Base-by-base conservation (phyloP, 1,140 invertebrate genomes). In the Mycetomoellerius zeteki region DNA sequence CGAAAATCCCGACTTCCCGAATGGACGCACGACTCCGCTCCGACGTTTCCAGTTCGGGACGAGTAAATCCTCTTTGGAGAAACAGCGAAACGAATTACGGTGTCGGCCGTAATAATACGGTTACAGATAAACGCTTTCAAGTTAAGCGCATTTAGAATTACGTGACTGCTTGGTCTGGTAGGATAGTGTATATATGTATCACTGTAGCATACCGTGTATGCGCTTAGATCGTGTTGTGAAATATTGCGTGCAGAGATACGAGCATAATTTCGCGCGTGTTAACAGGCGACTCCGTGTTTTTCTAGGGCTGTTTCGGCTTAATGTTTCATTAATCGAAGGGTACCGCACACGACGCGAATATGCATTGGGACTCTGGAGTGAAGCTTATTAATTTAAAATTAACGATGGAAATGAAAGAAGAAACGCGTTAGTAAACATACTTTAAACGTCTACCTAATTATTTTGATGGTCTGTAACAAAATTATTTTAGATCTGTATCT, bases 91-190 rank as follows among this genome's bases (percentile, higher is more conserved):
- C 88, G 88, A 89, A 89, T 90, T 90, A 90, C 88, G 85, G 82
- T 75, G 56, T 58, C 21, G 43, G 67, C 71, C 85, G 84, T 89
- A 86, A 90, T 89, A 86, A 90, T 86, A 90, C 77, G 88, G 88
- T 86, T 86, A 90, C 88, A 89, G 88, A 89, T 90, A 90, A 90
- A 90, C 80, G 88, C 88, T 90, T 89, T 89, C 80, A 89, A 90
- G 82, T 90, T 90, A 89, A 90, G 88, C 88, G 88, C 88, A 89
- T 89, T 90, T 86, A 56, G 86, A 86, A 89, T 90, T 86, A 89
- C 88, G 88, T 47, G 88, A 88, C 69, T 89, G 33, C 52, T 75
- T 37, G 43, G 16, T 72, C 24, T 54, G 54, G 24, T 33, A 24
- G 69, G 24, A n/a, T n/a, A 27, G 37, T 82, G 62, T 37, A 21